Evolutionary conservation across 2,888 invertebrate genomes (phyloP), one percentile per base, ranked within the genome.

Genomic region (Cataglyphis altisquamis): DNA sequence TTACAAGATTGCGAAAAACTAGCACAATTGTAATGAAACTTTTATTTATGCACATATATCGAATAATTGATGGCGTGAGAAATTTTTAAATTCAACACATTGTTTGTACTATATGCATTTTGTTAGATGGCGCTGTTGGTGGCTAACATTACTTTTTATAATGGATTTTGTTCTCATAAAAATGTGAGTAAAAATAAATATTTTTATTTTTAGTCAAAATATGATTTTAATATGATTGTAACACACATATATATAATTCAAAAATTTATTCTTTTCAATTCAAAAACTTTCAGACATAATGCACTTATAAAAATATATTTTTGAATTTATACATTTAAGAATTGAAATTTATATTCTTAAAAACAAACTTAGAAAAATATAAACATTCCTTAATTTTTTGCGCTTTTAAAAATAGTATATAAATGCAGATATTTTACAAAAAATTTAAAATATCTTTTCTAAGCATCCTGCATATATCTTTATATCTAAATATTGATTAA

Each of bases 371-470:
- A 57, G 41, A 77, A 68, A 77, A 75, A n/a, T 39, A n/a, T 5
- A 29, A 29, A 29, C 18, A 52, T n/a, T 29, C 1, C 32, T 62
- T 25, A 45, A 39, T 39, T 39, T 18, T 41, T 52, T 52, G 9
- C 21, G 0, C 10, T 48, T 63, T 63, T 1, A 29, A 75, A 32
- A 36, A 52, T 64, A 64, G 39, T 55, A 39, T 77, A 77, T 67
- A 77, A 57, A 77, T 68, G 77, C 57, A 67, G 3, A 21, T 9
- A 75, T 57, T 39, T 57, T 39, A 67, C 3, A 41, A 41, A 55
- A 77, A n/a, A 39, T 21, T 41, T 41, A n/a, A 41, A 12, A 62
- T 62, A 18, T 36, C 12, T 32, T 36, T 77, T 15, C 10, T 45
- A 68, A 55, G 15, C 9, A 55, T 25, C 18, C 18, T 18, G 39